Base-by-base conservation (phyloP, 2,888 invertebrate genomes). In the Leptogaster cylindrica region DNA sequence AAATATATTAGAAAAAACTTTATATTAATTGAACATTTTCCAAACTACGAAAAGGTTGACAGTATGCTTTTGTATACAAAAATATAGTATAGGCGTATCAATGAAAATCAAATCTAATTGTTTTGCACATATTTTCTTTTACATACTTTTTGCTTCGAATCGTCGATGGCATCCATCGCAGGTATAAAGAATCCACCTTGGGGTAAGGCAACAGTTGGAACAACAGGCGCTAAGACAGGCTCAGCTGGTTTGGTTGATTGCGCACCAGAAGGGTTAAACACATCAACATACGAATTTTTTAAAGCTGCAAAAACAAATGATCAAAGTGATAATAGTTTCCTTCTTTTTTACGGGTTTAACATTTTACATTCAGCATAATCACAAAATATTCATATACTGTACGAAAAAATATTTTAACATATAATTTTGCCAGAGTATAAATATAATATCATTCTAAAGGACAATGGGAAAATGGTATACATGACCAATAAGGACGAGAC, bases 261-360 rank as follows among this genome's bases (percentile, higher is more conserved):
- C 39, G 80, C 79, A 65, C 88, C 88, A 71, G 84, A 82, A 41
- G 90, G 90, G 83, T 92, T 92, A 82, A 94, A 89, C 68, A 95
- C 92, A 82, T 95, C 94, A 73, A 95, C 92, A 82, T 95, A 96
- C 69, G 91, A 89, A 76, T 90, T 90, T 81, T 91, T 89, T 76
- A 91, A 84, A 76, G 90, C 92, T 93, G 79, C 5, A 78, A 81
- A 66, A 52, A 36, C 23, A 66, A 68, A 44, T 50, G 3, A 12
- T 10, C 8, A 50, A 14, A 51, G 12, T 3, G 23, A n/a, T 36
- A 23, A n/a, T n/a, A n/a, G n/a, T n/a, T n/a, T n/a, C n/a, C n/a
- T n/a, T n/a, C n/a, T n/a, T n/a, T n/a, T n/a, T n/a, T n/a, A n/a
- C n/a, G n/a, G n/a, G n/a, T n/a, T n/a, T n/a, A n/a, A n/a, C n/a